These are phyloP conservation scores for Volucella zonaria DNA, from an alignment of 2,888 invertebrate species.

Conservation along the genomic window DNA sequence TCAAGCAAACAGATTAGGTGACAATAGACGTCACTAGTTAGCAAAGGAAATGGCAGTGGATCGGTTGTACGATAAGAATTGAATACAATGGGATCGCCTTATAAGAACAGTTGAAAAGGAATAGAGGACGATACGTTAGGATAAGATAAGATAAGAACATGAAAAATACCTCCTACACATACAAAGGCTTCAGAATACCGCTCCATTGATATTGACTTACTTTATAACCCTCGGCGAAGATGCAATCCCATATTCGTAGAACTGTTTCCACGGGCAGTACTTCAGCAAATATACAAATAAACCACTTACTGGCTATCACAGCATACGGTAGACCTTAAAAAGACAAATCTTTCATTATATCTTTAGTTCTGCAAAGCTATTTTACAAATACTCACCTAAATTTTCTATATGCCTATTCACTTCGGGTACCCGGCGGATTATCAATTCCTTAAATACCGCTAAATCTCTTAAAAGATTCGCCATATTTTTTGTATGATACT, in stretches of 20 bases:
- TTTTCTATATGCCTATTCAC: conserved; percentile 91
- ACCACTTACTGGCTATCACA: conserved; percentile 97
- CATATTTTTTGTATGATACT: conserved; percentile 95
- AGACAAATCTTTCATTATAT: conserved; percentile 8
- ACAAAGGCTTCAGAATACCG: too few species aligned
- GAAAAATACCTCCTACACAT: too few species aligned
- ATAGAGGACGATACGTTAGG: too few species aligned
- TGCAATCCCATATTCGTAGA: conserved; percentile 96
- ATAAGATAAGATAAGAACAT: too few species aligned
- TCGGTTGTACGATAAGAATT: too few species aligned
- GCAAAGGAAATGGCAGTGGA: too few species aligned
- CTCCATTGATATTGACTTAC: conserved; percentile 68
- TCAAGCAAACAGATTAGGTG: too few species aligned
- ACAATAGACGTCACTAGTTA: too few species aligned
- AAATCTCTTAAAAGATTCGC: conserved; percentile 94
- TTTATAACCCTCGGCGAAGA: conserved; percentile 97
- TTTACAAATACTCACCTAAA: conserved; percentile 84
- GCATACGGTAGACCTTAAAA: conserved; percentile 91
- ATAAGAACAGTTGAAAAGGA: too few species aligned
- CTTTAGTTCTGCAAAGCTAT: neutral
- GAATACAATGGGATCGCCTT: too few species aligned
- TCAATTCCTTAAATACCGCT: conserved; percentile 93
- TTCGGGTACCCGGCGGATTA: conserved; percentile 91
- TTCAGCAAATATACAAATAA: conserved; percentile 96
- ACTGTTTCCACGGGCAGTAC: conserved; percentile 97